Percentiles rank a stretch among this genome's conserved stretches.
These are phyloP conservation scores for Liolophura sinensis DNA, from an alignment of 1,140 invertebrate species.

Conservation along the genomic window DNA sequence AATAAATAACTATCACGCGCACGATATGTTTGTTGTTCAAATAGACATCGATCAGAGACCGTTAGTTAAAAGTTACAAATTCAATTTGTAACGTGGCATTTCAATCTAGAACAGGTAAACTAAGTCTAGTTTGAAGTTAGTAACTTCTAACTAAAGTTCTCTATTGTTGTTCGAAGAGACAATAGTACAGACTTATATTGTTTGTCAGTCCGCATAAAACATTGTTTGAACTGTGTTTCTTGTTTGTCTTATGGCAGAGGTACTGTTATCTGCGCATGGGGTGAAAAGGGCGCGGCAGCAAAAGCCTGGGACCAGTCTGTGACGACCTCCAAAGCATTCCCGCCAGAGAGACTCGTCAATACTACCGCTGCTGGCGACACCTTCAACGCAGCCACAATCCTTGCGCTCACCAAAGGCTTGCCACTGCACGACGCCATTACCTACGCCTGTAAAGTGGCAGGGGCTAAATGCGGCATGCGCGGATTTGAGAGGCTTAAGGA, in stretches of 20 bases:
- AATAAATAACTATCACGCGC: too few relatives aligned
- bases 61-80: too few relatives aligned
- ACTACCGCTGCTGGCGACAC: constrained; percentile 64
- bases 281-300: constrained; percentile 67
- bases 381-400: constrained; percentile 58
- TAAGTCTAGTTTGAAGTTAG: too few relatives aligned
- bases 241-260: constrained; percentile 30
- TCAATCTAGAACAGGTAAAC: too few relatives aligned
- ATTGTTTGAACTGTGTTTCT: not conserved
- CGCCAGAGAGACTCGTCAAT: constrained; percentile 65
- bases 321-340: constrained; percentile 61
- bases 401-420: constrained; percentile 61
- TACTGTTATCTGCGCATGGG: constrained; percentile 70
- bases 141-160: too few relatives aligned
- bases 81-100: too few relatives aligned
- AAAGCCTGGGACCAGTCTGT: constrained; percentile 56
- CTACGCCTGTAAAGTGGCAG: constrained; percentile 67
- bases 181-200: too few relatives aligned
- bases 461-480: constrained; percentile 66
- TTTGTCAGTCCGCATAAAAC: too few relatives aligned
- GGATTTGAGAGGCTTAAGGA: constrained; percentile 59
- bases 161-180: too few relatives aligned
- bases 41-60: too few relatives aligned
- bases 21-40: too few relatives aligned
- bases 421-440: constrained; percentile 55